phyloP scores from a whole-genome alignment of 1,140 invertebrate genomes.

The Drosophila arawakana region DNA sequence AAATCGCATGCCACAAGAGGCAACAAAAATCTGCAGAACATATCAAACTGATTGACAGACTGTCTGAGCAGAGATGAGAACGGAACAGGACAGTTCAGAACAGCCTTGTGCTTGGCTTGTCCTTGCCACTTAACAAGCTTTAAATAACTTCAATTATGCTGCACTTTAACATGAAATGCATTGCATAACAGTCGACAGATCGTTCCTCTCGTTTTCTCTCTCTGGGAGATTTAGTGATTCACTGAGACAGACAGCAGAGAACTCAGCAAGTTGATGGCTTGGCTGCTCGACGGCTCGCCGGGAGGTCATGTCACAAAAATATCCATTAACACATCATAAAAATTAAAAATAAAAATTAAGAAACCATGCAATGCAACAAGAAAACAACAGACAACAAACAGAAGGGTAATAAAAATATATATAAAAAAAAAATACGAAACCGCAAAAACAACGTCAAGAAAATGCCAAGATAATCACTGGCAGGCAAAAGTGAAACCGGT shows the following conservation, averaged over 20 bases:
- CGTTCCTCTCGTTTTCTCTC: slow-evolving; percentile 6
- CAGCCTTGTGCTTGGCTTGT: slow-evolving; percentile 59
- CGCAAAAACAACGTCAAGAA: slow-evolving; percentile 69
- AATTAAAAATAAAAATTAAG: slow-evolving; percentile 83
- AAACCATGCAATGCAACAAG: slow-evolving; percentile 70
- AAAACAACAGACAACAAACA: slow-evolving; percentile 8
- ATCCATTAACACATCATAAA: slow-evolving; percentile 83
- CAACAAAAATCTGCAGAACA: slow-evolving; percentile 18
- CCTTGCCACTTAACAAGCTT: slow-evolving; percentile 72
- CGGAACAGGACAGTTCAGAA: slow-evolving; percentile 9
- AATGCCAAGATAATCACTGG: slow-evolving; percentile 75
- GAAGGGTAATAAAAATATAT: slow-evolving; percentile 61
- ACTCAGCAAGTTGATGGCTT: slow-evolving; percentile 60
- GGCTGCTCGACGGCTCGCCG: slow-evolving; percentile 59
- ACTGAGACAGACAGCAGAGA: slow-evolving; percentile 44
- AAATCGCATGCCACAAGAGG: slow-evolving; percentile 9
- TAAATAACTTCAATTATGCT: slow-evolving; percentile 78
- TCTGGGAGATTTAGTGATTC: slow-evolving; percentile 42
- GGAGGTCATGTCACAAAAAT: slow-evolving; percentile 82
- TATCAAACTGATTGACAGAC: slow-evolving; percentile 58
- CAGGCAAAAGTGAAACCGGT: slow-evolving; percentile 79
- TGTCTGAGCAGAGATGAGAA: not conserved
- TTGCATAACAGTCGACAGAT: slow-evolving; percentile 61
- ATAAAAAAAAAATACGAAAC: slow-evolving; percentile 50
- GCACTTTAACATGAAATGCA: slow-evolving; percentile 39